These are phyloP conservation scores for Myzus persicae DNA, from an alignment of 1,140 invertebrate genomes.

Conservation along the genomic window DNA sequence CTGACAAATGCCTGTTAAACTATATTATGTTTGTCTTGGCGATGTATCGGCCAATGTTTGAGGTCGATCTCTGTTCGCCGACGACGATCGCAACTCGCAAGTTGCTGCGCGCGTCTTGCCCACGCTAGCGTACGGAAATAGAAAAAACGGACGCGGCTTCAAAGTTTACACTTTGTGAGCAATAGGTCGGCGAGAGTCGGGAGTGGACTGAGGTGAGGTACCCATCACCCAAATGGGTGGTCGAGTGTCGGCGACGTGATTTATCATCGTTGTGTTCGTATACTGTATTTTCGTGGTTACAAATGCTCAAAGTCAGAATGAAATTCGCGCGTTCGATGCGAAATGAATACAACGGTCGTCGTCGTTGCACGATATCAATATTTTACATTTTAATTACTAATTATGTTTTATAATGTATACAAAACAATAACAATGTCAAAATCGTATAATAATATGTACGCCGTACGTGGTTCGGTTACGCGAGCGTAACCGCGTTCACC, in stretches of 20 bases:
- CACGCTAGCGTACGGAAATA: not conserved
- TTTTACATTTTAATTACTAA: not conserved
- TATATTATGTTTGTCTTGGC: not conserved
- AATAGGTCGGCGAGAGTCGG: not conserved
- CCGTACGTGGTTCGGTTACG: not conserved
- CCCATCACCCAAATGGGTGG: not conserved
- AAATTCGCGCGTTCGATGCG: not conserved
- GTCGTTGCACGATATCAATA: not conserved
- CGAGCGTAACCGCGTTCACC: not conserved
- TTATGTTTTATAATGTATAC: conserved; percentile 5
- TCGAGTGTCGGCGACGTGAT: not conserved
- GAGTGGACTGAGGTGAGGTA: not conserved
- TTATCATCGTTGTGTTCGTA: not conserved
- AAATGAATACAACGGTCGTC: not conserved
- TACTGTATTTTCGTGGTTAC: not conserved
- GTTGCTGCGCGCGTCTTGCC: not conserved
- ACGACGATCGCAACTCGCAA: not conserved
- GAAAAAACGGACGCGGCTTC: not conserved
- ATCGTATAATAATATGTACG: conserved; percentile 7
- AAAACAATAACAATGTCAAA: not conserved
- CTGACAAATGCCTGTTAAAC: too few relatives aligned
- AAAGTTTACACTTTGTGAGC: not conserved
- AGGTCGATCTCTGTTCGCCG: not conserved
- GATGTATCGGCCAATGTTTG: not conserved
- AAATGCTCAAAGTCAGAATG: not conserved